Conservation (phyloP, 2,797 vertebrate genomes). For the Acanthurus leucopareius region DNA sequence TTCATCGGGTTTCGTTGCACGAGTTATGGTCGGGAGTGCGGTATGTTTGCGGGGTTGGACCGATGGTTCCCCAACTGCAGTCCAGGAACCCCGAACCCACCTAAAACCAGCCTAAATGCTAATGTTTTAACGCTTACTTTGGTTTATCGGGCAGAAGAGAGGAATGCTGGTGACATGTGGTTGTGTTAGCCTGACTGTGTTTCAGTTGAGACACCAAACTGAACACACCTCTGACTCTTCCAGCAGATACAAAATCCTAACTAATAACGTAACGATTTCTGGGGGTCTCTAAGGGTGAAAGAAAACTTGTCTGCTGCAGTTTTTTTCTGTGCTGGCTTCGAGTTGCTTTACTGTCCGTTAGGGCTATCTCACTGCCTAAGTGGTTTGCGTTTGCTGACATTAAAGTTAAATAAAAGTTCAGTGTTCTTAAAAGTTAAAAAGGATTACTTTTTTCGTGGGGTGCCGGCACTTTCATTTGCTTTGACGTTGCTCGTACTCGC, state of each 20-base stretch:
- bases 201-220: not conserved
- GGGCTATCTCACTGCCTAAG: too few relatives aligned
- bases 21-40: not conserved
- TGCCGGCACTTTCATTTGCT: not conserved
- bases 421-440: too few relatives aligned
- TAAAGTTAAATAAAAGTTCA: not conserved
- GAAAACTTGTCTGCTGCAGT: not conserved
- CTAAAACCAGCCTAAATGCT: not conserved
- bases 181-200: not conserved
- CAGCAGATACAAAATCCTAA: not conserved
- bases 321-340: not conserved
- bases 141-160: not conserved
- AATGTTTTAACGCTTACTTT: not conserved
- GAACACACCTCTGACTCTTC: not conserved
- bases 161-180: not conserved
- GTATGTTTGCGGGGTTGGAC: constrained; percentile 19
- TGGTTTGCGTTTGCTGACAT: not conserved
- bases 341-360: not conserved
- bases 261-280: not conserved
- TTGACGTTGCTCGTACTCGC: not conserved
- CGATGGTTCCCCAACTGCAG: not conserved
- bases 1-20: not conserved
- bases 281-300: not conserved
- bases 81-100: not conserved
- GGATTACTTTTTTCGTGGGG: not conserved